These are phyloP conservation scores for Crotalus adamanteus DNA, from an alignment of 2,797 vertebrate species.

Conservation along the genomic window DNA sequence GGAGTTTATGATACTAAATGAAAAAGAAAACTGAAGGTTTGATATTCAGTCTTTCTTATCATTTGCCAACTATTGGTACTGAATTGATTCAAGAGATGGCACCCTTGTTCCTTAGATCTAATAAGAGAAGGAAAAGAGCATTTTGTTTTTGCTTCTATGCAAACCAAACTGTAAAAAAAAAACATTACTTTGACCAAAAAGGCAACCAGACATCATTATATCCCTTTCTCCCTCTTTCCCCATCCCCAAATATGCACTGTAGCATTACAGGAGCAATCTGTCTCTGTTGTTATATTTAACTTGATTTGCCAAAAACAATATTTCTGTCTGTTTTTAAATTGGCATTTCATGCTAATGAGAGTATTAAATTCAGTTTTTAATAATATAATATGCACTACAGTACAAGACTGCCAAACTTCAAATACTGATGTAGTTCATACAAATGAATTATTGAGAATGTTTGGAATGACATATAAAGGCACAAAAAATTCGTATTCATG, in stretches of 20 bases:
- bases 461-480: background rate
- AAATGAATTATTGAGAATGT: background rate
- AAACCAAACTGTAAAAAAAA: background rate
- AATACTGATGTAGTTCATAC: background rate
- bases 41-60: background rate
- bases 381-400: conserved; percentile 12
- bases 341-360: conserved; percentile 31
- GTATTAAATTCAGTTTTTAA: conserved; percentile 17
- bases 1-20: background rate
- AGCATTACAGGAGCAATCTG: background rate
- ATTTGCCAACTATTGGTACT: background rate
- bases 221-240: background rate
- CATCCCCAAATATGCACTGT: background rate
- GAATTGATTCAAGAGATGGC: background rate
- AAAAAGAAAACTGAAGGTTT: background rate
- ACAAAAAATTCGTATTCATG: background rate
- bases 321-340: conserved; percentile 56
- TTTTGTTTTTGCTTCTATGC: background rate
- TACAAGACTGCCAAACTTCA: background rate
- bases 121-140: background rate
- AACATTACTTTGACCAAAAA: conserved; percentile 2
- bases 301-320: conserved; percentile 52
- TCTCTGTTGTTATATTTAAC: conserved; percentile 57
- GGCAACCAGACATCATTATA: conserved; percentile 13
- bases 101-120: background rate